phyloP scores from a whole-genome alignment of 2,113 vertebrate species.

The Psammodynastes pulverulentus region DNA sequence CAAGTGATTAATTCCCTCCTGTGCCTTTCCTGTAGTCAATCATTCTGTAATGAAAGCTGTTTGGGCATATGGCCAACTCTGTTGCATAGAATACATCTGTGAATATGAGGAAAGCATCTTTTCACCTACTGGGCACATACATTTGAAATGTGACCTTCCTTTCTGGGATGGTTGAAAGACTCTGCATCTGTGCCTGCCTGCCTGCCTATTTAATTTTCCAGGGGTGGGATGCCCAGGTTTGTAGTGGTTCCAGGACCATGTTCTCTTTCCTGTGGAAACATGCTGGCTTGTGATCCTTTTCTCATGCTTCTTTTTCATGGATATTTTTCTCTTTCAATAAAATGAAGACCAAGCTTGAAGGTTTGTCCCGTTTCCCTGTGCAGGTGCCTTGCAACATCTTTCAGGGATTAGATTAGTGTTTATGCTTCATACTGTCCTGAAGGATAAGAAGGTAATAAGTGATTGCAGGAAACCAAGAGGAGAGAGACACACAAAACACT shows the following conservation, averaged over 20 bases:
- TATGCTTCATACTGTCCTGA: background rate
- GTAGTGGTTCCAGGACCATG: background rate
- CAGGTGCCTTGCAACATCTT: background rate
- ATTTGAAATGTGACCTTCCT: background rate
- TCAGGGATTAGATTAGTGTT: background rate
- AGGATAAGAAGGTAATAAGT: background rate
- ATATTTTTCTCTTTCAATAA: slow-evolving; percentile 63
- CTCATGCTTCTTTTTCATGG: slow-evolving; percentile 14
- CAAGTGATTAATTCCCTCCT: background rate
- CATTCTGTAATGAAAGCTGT: background rate
- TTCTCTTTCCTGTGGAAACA: background rate
- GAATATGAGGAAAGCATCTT: background rate
- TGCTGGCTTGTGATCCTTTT: slow-evolving; percentile 8
- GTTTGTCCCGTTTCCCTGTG: slow-evolving; percentile 14
- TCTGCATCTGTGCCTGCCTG: background rate
- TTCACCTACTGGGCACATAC: background rate
- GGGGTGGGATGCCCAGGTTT: background rate
- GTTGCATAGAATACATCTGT: background rate
- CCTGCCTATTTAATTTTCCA: background rate
- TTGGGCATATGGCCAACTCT: background rate
- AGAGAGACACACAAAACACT: background rate
- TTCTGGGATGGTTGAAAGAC: slow-evolving; percentile 4
- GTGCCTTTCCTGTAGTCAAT: background rate
- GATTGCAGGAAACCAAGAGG: background rate
- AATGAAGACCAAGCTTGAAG: slow-evolving; percentile 42